A percentile compares a stretch with the other conserved stretches of the same genome.
Evolutionary conservation across 2,888 invertebrate genomes (phyloP).

Genomic region (Galerucella nymphaeae): DNA sequence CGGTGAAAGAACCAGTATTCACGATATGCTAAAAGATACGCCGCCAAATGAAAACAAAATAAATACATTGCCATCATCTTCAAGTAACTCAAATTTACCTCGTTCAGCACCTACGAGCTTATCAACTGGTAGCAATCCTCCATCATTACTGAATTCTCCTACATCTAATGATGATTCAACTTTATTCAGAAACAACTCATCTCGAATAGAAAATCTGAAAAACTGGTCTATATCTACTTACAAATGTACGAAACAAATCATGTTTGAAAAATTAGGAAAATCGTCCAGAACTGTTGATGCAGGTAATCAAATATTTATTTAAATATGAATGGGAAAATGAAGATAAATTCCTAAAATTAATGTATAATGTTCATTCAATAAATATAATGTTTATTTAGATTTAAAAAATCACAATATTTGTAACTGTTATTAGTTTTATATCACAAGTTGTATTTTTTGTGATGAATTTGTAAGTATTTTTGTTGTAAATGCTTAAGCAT

Average conservation of each 20-base stretch:
- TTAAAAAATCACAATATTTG: too few relatives aligned
- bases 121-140: slow-evolving; percentile 61
- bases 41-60: slow-evolving; percentile 82
- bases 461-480: too few relatives aligned
- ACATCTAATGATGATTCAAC: slow-evolving; percentile 70
- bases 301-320: slow-evolving; percentile 64
- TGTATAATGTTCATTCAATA: too few relatives aligned
- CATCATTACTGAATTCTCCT: slow-evolving; percentile 67
- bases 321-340: not conserved
- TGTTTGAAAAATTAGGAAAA: slow-evolving; percentile 96
- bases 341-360: not conserved
- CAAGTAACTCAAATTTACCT: slow-evolving; percentile 75
- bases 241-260: slow-evolving; percentile 96
- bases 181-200: slow-evolving; percentile 74
- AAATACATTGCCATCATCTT: slow-evolving; percentile 79
- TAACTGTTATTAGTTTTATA: too few relatives aligned
- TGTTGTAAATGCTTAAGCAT: too few relatives aligned
- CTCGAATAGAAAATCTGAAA: slow-evolving; percentile 91
- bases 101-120: slow-evolving; percentile 76
- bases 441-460: too few relatives aligned
- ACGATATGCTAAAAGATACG: slow-evolving; percentile 88
- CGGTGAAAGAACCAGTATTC: slow-evolving; percentile 76
- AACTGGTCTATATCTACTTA: slow-evolving; percentile 99
- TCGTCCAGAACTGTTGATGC: slow-evolving; percentile 90
- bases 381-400: too few relatives aligned